Evolutionary conservation across 2,797 vertebrate species (phyloP), one percentile per base, ranked within the genome.

Genomic region (Lophotriccus pileatus): DNA sequence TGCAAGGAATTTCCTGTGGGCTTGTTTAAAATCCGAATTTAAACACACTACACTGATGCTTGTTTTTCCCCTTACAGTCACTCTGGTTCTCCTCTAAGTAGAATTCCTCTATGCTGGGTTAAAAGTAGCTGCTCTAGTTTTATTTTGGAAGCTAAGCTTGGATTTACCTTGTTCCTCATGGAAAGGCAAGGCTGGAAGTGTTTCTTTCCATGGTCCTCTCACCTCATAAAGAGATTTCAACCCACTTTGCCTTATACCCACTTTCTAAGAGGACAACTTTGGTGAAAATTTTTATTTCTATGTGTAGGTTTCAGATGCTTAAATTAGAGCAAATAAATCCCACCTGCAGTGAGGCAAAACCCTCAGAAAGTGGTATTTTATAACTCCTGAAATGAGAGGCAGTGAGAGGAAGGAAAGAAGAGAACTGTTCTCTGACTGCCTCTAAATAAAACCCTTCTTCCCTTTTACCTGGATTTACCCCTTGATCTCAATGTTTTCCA

Each of bases 1-100:
- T 17, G 24, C 15, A 28, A 28, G 32, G 14, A 36, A 47, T 60
- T 81, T 55, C 27, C 68, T 44, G 11, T 44, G 15, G 27, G 27
- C 6, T 22, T 27, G 27, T 68, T 90, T 70, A n/a, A 91, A 93
- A 87, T 55, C 32, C 25, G 3, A 37, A 67, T 87, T 77, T 67
- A 84, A 73, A 70, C 22, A 50, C 6, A 16, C 19, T 36, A 4
- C 19, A 19, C 22, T 7, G 1, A 3, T 14, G 1, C 1, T 8
- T 50, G 34, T 37, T 41, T 10, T 23, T 22, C 6, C 15, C 20
- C 16, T 41, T 56, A 5, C 5, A 24, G 4, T 30, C 18, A 7
- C 11, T n/a, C 5, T 82, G 12, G 2, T 67, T 60, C 44, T 12
- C 3, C 21, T 28, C 34, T 53, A 25, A 7, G 24, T 21, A 6